Evolutionary conservation across 2,888 invertebrate genomes (phyloP).

Genomic region (Tortricodes alternella): DNA sequence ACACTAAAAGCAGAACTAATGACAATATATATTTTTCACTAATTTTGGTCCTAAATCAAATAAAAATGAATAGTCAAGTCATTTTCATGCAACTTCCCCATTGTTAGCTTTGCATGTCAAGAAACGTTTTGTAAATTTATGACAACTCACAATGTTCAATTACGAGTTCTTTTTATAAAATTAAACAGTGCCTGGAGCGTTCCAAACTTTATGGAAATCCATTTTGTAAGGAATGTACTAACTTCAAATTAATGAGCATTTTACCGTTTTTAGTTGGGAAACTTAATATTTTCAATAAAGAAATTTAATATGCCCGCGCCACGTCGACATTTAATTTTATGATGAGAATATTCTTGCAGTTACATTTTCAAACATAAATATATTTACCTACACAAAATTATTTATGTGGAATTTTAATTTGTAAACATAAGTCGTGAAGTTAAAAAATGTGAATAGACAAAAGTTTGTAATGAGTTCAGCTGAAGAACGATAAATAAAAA

Average conservation of each 20-base stretch:
- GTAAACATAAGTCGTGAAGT: not conserved
- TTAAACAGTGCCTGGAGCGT: not conserved
- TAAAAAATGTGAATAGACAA: not conserved
- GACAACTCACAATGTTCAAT: slow-evolving; percentile 2
- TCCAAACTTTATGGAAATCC: not conserved
- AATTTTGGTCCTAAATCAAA: too few relatives aligned
- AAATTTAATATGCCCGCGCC: too few relatives aligned
- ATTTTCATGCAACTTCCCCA: too few relatives aligned
- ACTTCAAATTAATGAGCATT: too few relatives aligned
- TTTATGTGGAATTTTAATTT: not conserved
- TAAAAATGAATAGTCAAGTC: too few relatives aligned
- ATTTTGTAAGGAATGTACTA: not conserved
- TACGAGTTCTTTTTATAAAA: not conserved
- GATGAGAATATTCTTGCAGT: too few relatives aligned
- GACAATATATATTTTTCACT: too few relatives aligned
- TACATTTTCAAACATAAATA: too few relatives aligned
- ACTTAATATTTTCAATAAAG: too few relatives aligned
- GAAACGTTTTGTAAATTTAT: not conserved
- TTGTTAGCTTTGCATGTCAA: not conserved
- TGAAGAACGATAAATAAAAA: not conserved
- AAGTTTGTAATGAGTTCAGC: not conserved
- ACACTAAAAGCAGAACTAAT: too few relatives aligned
- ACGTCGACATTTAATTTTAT: too few relatives aligned
- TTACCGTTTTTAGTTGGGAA: not conserved
- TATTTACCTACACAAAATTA: too few relatives aligned